A percentile compares a stretch with the other conserved stretches of the same genome.
Conservation (phyloP, 2,113 vertebrate genomes). For the Albula glossodonta region DNA sequence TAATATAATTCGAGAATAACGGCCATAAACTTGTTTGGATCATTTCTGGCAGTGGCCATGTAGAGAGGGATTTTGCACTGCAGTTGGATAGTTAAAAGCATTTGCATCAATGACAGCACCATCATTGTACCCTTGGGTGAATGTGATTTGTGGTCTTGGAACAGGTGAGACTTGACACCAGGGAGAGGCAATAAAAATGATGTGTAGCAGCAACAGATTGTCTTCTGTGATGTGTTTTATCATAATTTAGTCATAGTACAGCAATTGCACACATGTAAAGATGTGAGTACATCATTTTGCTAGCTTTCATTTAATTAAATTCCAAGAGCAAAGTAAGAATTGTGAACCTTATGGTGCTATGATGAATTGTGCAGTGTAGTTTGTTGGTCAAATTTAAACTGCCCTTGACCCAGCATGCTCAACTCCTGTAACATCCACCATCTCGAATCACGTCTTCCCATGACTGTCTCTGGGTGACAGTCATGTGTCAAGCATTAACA, state of each 20-base stretch:
- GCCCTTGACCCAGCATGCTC: neutral
- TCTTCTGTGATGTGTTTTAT: neutral
- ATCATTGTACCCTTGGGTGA: neutral
- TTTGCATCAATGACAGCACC: neutral
- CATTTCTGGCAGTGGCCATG: neutral
- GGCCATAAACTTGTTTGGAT: too few relatives aligned
- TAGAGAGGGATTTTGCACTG: neutral
- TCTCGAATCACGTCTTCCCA: neutral
- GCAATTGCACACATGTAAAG: neutral
- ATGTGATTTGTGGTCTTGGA: constrained; percentile 2
- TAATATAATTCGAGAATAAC: too few relatives aligned
- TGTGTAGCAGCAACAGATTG: neutral
- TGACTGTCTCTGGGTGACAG: neutral
- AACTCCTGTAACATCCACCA: neutral
- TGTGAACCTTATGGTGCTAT: neutral
- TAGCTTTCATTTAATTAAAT: neutral
- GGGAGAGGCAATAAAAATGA: neutral
- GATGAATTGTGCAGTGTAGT: neutral
- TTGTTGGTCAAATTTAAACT: neutral
- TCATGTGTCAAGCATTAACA: neutral
- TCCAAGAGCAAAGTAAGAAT: neutral
- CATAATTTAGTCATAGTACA: neutral
- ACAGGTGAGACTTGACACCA: neutral
- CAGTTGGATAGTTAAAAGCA: neutral
- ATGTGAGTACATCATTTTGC: neutral